Conservation (phyloP, 2,113 vertebrate species). For the Dicerorhinus sumatrensis region DNA sequence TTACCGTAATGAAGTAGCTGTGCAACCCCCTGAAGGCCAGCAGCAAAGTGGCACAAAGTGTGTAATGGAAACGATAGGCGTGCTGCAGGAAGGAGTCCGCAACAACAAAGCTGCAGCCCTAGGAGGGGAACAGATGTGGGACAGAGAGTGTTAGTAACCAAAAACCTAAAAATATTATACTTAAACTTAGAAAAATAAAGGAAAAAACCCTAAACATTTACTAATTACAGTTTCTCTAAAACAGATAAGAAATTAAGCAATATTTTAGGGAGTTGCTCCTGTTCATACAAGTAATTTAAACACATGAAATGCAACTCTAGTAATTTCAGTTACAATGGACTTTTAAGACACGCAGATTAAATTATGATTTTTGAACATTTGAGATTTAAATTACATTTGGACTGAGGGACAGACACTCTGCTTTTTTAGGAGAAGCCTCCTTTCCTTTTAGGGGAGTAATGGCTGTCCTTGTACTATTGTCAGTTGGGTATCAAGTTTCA, state of each 20-base stretch:
- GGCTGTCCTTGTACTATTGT: not conserved
- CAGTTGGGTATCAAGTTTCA: not conserved
- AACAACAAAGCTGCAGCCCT: conserved; percentile 96
- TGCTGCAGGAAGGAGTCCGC: conserved; percentile 96
- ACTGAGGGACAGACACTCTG: not conserved
- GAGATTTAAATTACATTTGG: not conserved
- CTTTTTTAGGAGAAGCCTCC: not conserved
- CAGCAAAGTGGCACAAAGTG: conserved; percentile 95
- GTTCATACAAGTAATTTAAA: conserved; percentile 11
- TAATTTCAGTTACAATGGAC: not conserved
- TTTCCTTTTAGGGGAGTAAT: not conserved
- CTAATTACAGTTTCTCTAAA: conserved; percentile 22
- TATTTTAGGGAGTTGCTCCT: not conserved
- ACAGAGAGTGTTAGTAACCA: conserved; percentile 44
- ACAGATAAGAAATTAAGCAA: conserved; percentile 10
- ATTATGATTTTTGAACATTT: not conserved
- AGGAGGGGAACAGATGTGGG: conserved; percentile 64
- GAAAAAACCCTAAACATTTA: not conserved
- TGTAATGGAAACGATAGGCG: conserved; percentile 95
- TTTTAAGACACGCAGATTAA: not conserved
- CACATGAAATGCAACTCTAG: not conserved
- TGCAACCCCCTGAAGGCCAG: conserved; percentile 97
- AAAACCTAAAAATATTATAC: not conserved
- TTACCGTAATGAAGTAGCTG: conserved; percentile 93
- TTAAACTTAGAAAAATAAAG: conserved; percentile 8